These are phyloP conservation scores for Operophtera brumata DNA, from an alignment of 2,888 invertebrate species.

Conservation along the genomic window DNA sequence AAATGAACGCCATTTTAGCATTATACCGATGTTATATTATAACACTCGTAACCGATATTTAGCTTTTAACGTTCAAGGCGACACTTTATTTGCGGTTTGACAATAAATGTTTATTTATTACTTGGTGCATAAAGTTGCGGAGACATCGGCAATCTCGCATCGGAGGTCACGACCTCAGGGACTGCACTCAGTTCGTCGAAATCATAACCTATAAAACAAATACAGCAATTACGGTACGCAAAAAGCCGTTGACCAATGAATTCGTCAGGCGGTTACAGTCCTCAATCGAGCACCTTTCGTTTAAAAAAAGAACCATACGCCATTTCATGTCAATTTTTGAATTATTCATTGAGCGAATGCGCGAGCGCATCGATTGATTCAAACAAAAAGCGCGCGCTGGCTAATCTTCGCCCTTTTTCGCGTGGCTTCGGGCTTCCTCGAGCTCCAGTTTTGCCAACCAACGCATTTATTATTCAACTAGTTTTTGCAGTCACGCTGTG, in stretches of 20 bases:
- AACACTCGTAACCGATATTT: conserved; percentile 38
- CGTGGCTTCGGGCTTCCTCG: conserved; percentile 62
- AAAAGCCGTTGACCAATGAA: conserved; percentile 80
- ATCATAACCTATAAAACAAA: conserved; percentile 63
- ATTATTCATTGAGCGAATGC: conserved; percentile 81
- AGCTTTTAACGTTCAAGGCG: conserved; percentile 48
- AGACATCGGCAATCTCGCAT: conserved; percentile 17
- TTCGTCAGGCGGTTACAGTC: conserved; percentile 81
- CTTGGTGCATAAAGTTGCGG: conserved; percentile 42
- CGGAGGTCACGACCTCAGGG: conserved; percentile 24
- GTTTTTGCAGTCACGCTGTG: conserved; percentile 77
- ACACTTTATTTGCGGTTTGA: conserved; percentile 71
- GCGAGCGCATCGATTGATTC: conserved; percentile 81
- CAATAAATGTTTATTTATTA: conserved; percentile 63
- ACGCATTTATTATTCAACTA: conserved; percentile 76
- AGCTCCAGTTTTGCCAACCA: conserved; percentile 71
- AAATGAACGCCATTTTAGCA: conserved; percentile 30
- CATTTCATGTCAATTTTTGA: conserved; percentile 82
- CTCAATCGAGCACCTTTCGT: conserved; percentile 81
- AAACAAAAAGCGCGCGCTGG: conserved; percentile 77
- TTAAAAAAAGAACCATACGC: conserved; percentile 80
- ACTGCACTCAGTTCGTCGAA: conserved; percentile 36
- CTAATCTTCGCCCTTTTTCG: conserved; percentile 79
- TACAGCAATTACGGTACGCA: conserved; percentile 72
- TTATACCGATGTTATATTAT: conserved; percentile 40